phyloP scores from a whole-genome alignment of 2,113 vertebrate species.

The Cyprinodon brontotheroides region DNA sequence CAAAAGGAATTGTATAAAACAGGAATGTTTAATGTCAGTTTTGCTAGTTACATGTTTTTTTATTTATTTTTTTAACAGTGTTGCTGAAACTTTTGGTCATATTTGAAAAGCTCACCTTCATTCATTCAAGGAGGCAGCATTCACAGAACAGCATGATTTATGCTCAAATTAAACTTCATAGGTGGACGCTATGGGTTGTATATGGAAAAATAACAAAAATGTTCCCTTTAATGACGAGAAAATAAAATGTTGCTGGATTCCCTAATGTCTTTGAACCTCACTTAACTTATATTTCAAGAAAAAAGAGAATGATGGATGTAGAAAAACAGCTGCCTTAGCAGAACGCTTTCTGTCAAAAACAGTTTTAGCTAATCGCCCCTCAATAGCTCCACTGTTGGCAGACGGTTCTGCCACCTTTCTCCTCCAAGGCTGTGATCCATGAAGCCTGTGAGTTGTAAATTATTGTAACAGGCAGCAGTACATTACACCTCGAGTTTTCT shows the following conservation, averaged over 20 bases:
- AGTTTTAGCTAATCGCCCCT: constrained; percentile 16
- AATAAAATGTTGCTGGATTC: no score
- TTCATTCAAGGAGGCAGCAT: neutral
- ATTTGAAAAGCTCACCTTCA: no score
- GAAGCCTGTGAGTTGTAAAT: constrained; percentile 37
- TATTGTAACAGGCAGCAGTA: constrained; percentile 37
- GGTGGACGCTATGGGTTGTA: neutral
- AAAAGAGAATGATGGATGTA: no score
- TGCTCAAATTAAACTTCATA: neutral
- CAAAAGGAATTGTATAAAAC: no score
- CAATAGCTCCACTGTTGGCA: constrained; percentile 15
- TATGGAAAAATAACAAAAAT: no score
- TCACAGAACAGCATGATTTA: neutral
- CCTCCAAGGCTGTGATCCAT: constrained; percentile 32
- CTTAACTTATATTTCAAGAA: no score
- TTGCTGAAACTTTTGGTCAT: no score
- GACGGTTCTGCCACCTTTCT: constrained; percentile 23
- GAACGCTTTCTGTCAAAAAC: neutral
- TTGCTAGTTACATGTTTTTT: no score
- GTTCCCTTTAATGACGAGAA: no score
- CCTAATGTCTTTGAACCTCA: no score
- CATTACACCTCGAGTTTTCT: constrained; percentile 33
- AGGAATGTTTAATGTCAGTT: no score
- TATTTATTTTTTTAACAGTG: no score
- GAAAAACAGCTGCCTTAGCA: neutral